Base-by-base conservation (phyloP, 2,113 vertebrate genomes). In the Toxotes jaculatrix region DNA sequence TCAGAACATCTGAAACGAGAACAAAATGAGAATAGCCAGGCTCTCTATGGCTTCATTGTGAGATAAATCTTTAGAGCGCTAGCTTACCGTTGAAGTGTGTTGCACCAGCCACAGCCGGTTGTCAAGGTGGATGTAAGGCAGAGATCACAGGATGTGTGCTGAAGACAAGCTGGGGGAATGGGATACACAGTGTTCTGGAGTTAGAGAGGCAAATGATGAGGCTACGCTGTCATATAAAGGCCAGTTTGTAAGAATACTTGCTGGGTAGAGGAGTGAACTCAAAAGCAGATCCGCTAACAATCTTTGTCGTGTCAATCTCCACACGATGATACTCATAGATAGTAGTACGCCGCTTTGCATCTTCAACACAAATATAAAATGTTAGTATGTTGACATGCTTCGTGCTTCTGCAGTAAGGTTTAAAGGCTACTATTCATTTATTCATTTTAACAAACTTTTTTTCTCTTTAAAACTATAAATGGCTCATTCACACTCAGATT, bases 281-380 rank as follows among this genome's bases (percentile, higher is more conserved):
- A 84, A 99, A 97, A 0, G 97, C 96, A 0, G 97, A 95, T 47
- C 71, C 63, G 79, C 65, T 98, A 69, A 82, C 77, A 61, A 99
- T 96, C 90, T 93, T 96, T 80, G 94, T 90, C 74, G 94, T 92
- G 90, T 99, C 95, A 51, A 98, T 94, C 90, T 98, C 97, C 86
- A 98, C 97, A 0, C 97, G 96, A 42, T 99, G 97, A 36, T 99
- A 99, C 67, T 99, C 98, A 0, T 98, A 99, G 91, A 99, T 99
- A 0, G 96, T 97, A 17, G 96, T 97, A 17, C 94, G 90, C 1
- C 90, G 95, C 27, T 90, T 95, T 10, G 93, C 85, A 77, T 97
- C 98, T 99, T 65, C 12, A 89, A 78, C 21, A 68, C 0, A 55
- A 83, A 86, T 27, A 40, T 4, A 1, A 53, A 23, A 32, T n/a